These are phyloP conservation scores for Fistularia tabacaria DNA, from an alignment of 2,797 vertebrate species.

Conservation along the genomic window DNA sequence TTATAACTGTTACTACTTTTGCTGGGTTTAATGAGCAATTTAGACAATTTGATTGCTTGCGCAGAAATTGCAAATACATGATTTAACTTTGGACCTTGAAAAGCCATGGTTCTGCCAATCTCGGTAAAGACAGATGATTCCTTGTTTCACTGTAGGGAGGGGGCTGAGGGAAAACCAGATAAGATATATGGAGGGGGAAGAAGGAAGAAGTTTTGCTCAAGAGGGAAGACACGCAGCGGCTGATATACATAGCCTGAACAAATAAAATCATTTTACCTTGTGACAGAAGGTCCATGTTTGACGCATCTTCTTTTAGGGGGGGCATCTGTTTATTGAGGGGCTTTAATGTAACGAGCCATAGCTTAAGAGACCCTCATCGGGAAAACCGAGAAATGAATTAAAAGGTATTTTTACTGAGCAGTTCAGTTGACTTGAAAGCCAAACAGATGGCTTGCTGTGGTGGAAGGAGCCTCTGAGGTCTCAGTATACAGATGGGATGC, in stretches of 20 bases:
- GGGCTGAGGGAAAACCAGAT: constrained; percentile 40
- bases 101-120: constrained; percentile 41
- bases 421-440: constrained; percentile 57
- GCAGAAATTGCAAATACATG: constrained; percentile 36
- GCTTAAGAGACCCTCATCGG: constrained; percentile 47
- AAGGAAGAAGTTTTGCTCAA: constrained; percentile 35
- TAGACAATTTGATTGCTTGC: constrained; percentile 60
- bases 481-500: constrained; percentile 54
- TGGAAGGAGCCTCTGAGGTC: constrained; percentile 51
- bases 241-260: constrained; percentile 40
- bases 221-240: constrained; percentile 17
- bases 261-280: constrained; percentile 20
- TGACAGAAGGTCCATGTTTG: constrained; percentile 16
- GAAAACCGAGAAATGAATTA: constrained; percentile 45
- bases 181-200: constrained; percentile 41
- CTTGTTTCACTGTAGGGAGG: constrained; percentile 39
- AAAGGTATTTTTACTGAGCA: constrained; percentile 53
- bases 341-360: constrained; percentile 58
- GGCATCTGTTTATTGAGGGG: constrained; percentile 48
- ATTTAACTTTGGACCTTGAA: constrained; percentile 46
- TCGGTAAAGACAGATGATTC: constrained; percentile 52
- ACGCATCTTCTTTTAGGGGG: constrained; percentile 19
- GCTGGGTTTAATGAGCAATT: constrained; percentile 59
- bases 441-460: constrained; percentile 66
- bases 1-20: constrained; percentile 47